These are phyloP conservation scores for Mohoua ochrocephala DNA, from an alignment of 2,113 vertebrate species.

Conservation along the genomic window DNA sequence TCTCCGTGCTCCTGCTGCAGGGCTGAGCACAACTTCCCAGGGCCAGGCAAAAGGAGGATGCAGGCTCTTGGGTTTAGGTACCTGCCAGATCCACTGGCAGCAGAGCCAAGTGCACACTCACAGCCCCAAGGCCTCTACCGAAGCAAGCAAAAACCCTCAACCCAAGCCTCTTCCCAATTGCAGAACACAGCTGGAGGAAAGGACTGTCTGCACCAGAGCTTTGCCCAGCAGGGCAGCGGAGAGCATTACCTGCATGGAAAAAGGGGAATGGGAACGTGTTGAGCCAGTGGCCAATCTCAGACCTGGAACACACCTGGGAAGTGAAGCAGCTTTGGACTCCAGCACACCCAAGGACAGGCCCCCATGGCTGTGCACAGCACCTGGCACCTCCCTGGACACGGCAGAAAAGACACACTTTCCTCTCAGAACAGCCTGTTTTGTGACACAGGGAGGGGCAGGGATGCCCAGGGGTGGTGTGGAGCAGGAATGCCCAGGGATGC, in stretches of 20 bases:
- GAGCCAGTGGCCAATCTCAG: background rate
- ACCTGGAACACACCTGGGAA: background rate
- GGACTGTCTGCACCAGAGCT: background rate
- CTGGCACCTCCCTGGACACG: background rate
- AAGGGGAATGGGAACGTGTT: background rate
- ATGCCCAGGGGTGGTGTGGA: background rate
- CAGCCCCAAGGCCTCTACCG: background rate
- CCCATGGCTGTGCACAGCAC: background rate
- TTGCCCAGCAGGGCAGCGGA: background rate
- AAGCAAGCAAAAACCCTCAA: background rate
- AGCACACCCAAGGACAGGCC: background rate
- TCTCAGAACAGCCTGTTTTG: background rate
- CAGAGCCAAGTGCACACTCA: background rate
- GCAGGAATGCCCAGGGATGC: background rate
- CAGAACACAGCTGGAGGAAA: background rate
- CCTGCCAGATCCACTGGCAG: background rate
- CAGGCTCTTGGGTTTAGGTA: background rate
- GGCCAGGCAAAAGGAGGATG: background rate
- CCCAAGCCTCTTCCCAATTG: background rate
- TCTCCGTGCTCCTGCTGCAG: background rate
- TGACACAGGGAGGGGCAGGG: background rate
- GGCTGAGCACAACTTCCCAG: background rate
- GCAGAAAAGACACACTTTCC: background rate
- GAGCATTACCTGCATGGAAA: background rate
- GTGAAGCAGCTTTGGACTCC: background rate